Conservation (phyloP, 2,797 vertebrate species). For the Lophura swinhoii region DNA sequence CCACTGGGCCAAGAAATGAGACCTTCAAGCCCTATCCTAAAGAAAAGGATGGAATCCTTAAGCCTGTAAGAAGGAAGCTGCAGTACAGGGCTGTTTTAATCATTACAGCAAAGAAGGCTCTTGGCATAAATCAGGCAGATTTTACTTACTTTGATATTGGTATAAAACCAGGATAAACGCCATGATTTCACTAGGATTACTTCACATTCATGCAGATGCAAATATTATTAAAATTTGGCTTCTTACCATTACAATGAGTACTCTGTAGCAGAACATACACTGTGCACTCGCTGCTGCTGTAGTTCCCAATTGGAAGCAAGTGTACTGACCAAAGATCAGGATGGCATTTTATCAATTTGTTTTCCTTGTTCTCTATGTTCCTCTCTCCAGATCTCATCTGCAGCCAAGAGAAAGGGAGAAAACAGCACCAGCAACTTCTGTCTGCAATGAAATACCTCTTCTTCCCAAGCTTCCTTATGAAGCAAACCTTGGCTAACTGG, state of each 20-base stretch:
- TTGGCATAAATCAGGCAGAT: background rate
- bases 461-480: background rate
- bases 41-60: background rate
- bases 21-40: background rate
- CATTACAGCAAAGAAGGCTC: background rate
- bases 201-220: conserved; percentile 11
- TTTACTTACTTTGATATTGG: background rate
- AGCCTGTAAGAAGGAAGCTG: background rate
- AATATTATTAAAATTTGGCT: background rate
- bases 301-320: background rate
- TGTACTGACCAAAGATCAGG: background rate
- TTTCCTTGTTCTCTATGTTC: background rate
- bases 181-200: background rate
- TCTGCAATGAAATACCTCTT: background rate
- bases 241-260: background rate
- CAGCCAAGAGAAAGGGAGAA: background rate
- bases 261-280: background rate
- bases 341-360: background rate
- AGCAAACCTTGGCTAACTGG: background rate
- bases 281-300: background rate
- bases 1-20: background rate
- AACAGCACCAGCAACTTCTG: conserved; percentile 6
- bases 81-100: background rate
- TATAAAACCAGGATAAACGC: conserved; percentile 10
- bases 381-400: background rate